phyloP scores from a whole-genome alignment of 2,797 vertebrate species.

The Gila robusta region DNA sequence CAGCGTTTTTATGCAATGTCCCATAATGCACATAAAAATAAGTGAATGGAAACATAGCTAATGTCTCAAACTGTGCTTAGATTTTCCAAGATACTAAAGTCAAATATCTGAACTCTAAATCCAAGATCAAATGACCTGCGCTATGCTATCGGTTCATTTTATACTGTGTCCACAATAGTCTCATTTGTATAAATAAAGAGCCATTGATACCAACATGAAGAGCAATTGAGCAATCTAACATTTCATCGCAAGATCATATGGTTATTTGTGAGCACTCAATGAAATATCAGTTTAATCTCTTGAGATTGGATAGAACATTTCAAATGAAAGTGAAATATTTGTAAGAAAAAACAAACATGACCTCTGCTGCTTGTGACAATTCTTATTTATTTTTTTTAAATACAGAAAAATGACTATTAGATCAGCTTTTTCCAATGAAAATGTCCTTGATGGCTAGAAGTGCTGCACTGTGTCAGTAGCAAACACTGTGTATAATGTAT shows the following conservation, averaged over 20 bases:
- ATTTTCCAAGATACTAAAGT: not conserved
- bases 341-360: not conserved
- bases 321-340: not conserved
- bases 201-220: not conserved
- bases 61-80: no score
- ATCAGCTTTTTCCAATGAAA: conserved; percentile 17
- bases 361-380: not conserved
- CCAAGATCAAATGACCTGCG: not conserved
- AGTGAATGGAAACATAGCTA: no score
- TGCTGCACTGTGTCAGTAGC: not conserved
- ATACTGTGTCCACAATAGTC: not conserved
- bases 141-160: not conserved
- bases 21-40: no score
- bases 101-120: not conserved
- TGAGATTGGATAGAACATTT: not conserved
- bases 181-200: not conserved
- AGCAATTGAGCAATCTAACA: not conserved
- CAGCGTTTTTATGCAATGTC: no score
- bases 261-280: not conserved
- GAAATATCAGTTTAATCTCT: not conserved
- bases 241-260: not conserved
- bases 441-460: conserved; percentile 6
- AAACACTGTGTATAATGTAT: not conserved
- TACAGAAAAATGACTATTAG: not conserved
- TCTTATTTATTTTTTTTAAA: not conserved